Conservation (phyloP, 1,140 invertebrate species). For the Ceratosolen fusciceps region DNA sequence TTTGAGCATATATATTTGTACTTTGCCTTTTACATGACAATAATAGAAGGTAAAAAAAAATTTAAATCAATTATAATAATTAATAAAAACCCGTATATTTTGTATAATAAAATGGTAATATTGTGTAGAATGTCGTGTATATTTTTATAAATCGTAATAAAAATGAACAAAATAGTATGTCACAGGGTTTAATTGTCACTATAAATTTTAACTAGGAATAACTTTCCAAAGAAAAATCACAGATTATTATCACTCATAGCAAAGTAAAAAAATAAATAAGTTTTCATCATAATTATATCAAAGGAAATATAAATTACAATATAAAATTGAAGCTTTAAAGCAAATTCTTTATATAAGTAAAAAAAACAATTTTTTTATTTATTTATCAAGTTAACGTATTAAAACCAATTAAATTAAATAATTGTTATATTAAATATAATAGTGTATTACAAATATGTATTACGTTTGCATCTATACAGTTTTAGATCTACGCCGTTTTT, state of each 20-base stretch:
- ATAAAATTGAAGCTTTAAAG: not conserved
- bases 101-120: constrained; percentile 35
- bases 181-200: not conserved
- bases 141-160: constrained; percentile 45
- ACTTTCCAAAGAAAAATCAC: not conserved
- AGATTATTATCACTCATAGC: not conserved
- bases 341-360: not conserved
- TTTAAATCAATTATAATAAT: constrained; percentile 1
- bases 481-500: not conserved
- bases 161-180: constrained; percentile 15
- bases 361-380: not conserved
- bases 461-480: not conserved
- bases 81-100: constrained; percentile 31
- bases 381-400: not conserved
- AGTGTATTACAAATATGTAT: not conserved
- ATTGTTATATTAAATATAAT: too few relatives aligned
- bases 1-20: constrained; percentile 26
- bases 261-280: not conserved
- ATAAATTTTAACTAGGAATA: constrained; percentile 4
- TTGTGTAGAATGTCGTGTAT: constrained; percentile 43
- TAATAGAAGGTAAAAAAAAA: constrained; percentile 20
- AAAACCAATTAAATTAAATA: not conserved
- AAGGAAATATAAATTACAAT: constrained; percentile 2
- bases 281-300: not conserved
- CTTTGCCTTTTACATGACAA: constrained; percentile 29